phyloP scores from a whole-genome alignment of 2,888 invertebrate genomes.

The Lysandra bellargus region DNA sequence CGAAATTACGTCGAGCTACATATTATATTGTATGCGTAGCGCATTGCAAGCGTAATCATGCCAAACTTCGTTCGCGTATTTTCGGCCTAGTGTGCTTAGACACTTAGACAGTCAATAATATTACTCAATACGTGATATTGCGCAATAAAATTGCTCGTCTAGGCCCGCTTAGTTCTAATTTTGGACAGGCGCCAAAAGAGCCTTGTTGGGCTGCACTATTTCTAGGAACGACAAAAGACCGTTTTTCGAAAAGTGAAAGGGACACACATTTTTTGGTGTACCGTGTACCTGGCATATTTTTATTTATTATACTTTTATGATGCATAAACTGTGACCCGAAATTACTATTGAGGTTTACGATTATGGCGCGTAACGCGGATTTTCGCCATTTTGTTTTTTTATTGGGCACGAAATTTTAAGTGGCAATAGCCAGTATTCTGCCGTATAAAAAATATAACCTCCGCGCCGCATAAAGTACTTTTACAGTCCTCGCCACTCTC shows the following conservation, averaged over 20 bases:
- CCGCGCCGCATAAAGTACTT: slow-evolving; percentile 13
- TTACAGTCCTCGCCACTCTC: neutral
- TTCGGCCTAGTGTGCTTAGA: too few species aligned
- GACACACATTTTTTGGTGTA: neutral
- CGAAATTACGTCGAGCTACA: too few species aligned
- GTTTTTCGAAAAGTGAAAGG: neutral
- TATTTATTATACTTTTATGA: slow-evolving; percentile 32
- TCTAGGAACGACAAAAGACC: too few species aligned
- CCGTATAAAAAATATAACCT: slow-evolving; percentile 28
- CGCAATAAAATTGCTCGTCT: too few species aligned
- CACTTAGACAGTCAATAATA: too few species aligned
- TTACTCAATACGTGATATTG: too few species aligned
- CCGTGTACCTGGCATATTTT: slow-evolving; percentile 22
- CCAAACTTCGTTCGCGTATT: too few species aligned
- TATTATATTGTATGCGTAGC: too few species aligned
- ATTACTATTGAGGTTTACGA: slow-evolving; percentile 33
- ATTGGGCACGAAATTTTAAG: slow-evolving; percentile 28
- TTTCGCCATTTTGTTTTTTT: slow-evolving; percentile 35
- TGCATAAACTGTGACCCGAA: slow-evolving; percentile 20
- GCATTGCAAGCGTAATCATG: too few species aligned
- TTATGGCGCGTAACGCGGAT: slow-evolving; percentile 33
- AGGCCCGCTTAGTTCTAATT: too few species aligned
- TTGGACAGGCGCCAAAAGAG: too few species aligned
- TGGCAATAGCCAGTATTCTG: slow-evolving; percentile 28
- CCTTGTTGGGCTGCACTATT: too few species aligned